Conservation (phyloP, 2,888 invertebrate species). For the Sphinx pinastri region DNA sequence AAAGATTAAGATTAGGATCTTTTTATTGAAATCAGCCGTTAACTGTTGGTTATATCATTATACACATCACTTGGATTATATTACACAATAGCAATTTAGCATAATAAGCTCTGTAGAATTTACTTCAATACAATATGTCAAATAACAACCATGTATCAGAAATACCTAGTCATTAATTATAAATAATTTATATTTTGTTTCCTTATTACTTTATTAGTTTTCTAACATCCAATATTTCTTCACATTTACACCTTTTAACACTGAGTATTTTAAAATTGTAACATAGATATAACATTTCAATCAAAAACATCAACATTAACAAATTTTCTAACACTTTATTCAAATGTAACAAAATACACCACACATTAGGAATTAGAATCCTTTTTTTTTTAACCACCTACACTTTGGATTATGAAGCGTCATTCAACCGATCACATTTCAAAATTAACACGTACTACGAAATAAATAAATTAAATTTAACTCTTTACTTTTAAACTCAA, state of each 20-base stretch:
- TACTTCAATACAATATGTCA: too few relatives aligned
- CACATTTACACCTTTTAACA: background rate
- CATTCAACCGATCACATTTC: background rate
- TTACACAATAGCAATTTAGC: too few relatives aligned
- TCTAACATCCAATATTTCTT: too few relatives aligned
- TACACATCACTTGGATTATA: too few relatives aligned
- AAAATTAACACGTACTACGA: background rate
- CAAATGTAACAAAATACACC: background rate
- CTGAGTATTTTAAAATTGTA: background rate
- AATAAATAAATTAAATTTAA: background rate
- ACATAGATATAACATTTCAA: slow-evolving; percentile 4
- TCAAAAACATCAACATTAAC: slow-evolving; percentile 5
- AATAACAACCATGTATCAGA: too few relatives aligned
- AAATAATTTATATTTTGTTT: too few relatives aligned
- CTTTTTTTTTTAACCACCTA: background rate
- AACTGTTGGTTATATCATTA: too few relatives aligned
- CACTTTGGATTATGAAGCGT: background rate
- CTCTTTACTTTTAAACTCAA: background rate
- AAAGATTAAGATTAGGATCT: too few relatives aligned
- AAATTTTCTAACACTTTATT: background rate
- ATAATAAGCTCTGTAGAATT: too few relatives aligned
- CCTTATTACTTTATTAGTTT: too few relatives aligned
- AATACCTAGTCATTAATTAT: too few relatives aligned
- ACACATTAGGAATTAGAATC: background rate
- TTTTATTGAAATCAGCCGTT: too few relatives aligned